Evolutionary conservation across 2,113 vertebrate species (phyloP).

Genomic region (Toxotes chatareus): DNA sequence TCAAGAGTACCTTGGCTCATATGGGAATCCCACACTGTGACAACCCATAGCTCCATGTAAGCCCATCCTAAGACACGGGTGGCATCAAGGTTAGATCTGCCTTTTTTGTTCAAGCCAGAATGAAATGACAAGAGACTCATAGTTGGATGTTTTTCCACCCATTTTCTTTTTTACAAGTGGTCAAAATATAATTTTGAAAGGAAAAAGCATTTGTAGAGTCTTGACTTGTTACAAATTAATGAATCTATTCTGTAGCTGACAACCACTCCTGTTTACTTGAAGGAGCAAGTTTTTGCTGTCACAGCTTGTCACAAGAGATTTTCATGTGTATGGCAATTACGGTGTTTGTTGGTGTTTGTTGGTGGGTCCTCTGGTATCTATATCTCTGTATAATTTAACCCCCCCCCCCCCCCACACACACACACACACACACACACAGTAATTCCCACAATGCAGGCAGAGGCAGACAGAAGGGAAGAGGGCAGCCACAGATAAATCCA

Average conservation of each 20-base stretch:
- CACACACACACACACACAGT: slow-evolving; percentile 17
- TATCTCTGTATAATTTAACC: slow-evolving; percentile 61
- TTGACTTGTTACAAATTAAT: slow-evolving; percentile 60
- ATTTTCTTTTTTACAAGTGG: neutral
- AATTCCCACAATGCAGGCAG: slow-evolving; percentile 44
- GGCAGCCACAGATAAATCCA: slow-evolving; percentile 59
- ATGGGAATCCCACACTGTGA: slow-evolving; percentile 2
- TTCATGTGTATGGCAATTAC: slow-evolving; percentile 62
- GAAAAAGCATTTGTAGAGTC: neutral
- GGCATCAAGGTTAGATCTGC: slow-evolving; percentile 2
- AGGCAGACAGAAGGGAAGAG: slow-evolving; percentile 29
- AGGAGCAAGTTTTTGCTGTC: slow-evolving; percentile 54
- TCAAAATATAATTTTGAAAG: slow-evolving; percentile 1
- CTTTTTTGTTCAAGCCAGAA: neutral
- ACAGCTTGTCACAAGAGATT: slow-evolving; percentile 56
- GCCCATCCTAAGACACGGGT: neutral
- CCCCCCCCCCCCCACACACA: neutral
- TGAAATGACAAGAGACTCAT: neutral
- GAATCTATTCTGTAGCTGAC: slow-evolving; percentile 43
- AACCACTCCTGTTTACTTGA: slow-evolving; percentile 53
- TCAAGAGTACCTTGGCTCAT: neutral
- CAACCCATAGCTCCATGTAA: neutral
- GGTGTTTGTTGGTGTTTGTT: slow-evolving; percentile 60
- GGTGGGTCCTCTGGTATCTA: slow-evolving; percentile 57
- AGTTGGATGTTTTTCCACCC: neutral